Evolutionary conservation across 2,797 vertebrate species (phyloP), one percentile per base, ranked within the genome.

Genomic region (Melanotaenia trifasciata): DNA sequence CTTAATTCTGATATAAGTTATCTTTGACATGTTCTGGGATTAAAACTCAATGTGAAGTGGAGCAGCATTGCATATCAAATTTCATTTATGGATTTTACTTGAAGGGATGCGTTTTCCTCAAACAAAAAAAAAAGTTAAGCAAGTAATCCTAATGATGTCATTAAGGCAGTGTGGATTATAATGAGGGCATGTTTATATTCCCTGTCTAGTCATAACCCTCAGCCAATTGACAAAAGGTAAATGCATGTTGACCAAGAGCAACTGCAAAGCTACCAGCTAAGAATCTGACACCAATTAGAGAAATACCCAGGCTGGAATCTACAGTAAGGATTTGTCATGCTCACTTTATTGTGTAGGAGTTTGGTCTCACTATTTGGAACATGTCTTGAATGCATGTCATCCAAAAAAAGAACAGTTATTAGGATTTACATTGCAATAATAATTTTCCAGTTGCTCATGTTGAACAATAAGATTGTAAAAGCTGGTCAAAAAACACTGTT

Each of bases 21-120:
- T 71, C 53, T 77, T 32, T 50, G 18, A 71, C 59, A 54, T 33
- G 28, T 51, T 59, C 40, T 67, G 22, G 72, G 36, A 80, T 35
- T 70, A 50, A 28, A 58, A 47, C 35, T 69, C 32, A 57, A 35
- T 60, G 54, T 67, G 43, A 56, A 62, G 20, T 30, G 32, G 36
- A 64, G 56, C 70, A 70, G 43, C 50, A 76, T 57, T 72, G 54
- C 69, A 67, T 64, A 70, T 70, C 59, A 61, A 26, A 47, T 38
- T 58, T 51, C 2, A 77, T 79, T 84, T 78, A 54, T 60, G 38
- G 10, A 30, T 81, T 77, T 78, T 76, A 70, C 33, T 70, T 59
- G 14, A 67, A 54, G 47, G 66, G 61, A 58, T 59, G 30, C 24
- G 43, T 64, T 73, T 80, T 36, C 10, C 58, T 68, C 60, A 74